Evolutionary conservation across 2,113 vertebrate genomes (phyloP).

Genomic region (Puntigrus tetrazona): DNA sequence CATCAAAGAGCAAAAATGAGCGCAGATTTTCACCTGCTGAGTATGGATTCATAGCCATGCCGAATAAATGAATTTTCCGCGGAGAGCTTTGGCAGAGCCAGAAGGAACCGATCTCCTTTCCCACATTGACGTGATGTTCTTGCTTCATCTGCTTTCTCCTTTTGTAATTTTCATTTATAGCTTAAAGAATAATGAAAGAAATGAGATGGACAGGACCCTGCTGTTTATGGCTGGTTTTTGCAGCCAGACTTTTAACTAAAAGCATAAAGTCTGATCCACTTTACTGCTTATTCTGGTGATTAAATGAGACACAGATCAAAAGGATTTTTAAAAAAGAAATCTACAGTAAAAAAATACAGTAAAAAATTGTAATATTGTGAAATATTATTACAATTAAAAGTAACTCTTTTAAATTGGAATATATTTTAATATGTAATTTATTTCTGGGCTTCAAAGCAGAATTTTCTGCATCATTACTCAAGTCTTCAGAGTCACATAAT

Average conservation of each 20-base stretch:
- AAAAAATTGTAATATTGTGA: no score
- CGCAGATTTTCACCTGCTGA: conserved; percentile 11
- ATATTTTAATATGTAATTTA: no score
- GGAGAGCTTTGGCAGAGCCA: not conserved
- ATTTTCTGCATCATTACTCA: no score
- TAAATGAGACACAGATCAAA: not conserved
- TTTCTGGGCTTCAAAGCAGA: no score
- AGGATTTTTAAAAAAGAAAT: no score
- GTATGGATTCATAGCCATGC: not conserved
- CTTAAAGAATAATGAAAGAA: not conserved
- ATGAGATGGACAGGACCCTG: not conserved
- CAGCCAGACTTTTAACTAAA: not conserved
- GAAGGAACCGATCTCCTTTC: conserved; percentile 6
- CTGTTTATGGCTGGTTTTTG: not conserved
- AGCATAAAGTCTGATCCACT: not conserved
- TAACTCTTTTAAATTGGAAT: no score
- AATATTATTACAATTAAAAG: no score
- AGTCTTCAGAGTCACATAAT: no score
- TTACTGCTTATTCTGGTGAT: not conserved
- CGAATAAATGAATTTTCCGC: conserved; percentile 33
- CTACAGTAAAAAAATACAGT: no score
- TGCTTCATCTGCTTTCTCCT: not conserved
- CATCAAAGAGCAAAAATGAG: conserved; percentile 25
- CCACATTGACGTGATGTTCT: not conserved
- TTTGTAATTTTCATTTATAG: not conserved